These are phyloP conservation scores for Rhopilema esculentum DNA, from an alignment of 30 jellyfish, hydroid and myxozoan species.

Conservation along the genomic window DNA sequence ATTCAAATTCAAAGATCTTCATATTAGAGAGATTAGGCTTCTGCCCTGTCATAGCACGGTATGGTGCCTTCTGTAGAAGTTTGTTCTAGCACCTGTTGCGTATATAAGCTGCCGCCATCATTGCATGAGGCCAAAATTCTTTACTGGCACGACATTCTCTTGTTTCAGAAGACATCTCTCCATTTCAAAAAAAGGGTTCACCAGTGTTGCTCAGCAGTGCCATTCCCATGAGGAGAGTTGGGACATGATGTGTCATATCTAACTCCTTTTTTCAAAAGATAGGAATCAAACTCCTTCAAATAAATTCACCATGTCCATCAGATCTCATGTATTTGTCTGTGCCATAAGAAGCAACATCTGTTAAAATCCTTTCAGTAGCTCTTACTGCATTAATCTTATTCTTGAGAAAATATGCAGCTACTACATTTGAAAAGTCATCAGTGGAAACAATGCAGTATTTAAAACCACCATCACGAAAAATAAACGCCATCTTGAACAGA, in stretches of 20 bases:
- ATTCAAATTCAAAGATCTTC: constrained; percentile 71
- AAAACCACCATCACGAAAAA: constrained; percentile 38
- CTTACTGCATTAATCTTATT: constrained; percentile 40
- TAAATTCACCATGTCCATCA: constrained; percentile 59
- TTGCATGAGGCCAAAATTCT: constrained; percentile 83
- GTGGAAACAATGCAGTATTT: constrained; percentile 25
- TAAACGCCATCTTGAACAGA: no score
- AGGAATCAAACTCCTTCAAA: constrained; percentile 27
- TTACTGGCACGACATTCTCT: constrained; percentile 54
- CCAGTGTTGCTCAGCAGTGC: constrained; percentile 88
- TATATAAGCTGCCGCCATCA: constrained; percentile 69
- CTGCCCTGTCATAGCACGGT: constrained; percentile 45
- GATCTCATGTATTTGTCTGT: constrained; percentile 44
- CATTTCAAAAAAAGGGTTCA: constrained; percentile 81
- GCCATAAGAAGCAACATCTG: constrained; percentile 76
- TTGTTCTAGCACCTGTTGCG: constrained; percentile 68
- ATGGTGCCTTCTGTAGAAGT: constrained; percentile 41
- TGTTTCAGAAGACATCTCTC: constrained; percentile 69
- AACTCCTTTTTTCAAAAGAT: constrained; percentile 16
- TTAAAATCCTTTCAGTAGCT: constrained; percentile 54
- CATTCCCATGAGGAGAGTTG: constrained; percentile 85
- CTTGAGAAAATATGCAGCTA: constrained; percentile 17
- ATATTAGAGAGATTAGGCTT: constrained; percentile 48
- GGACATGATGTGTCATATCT: constrained; percentile 68
- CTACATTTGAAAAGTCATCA: constrained; percentile 54